Percentiles rank a stretch among this genome's conserved stretches.
Conservation (phyloP, 1,140 invertebrate genomes). For the Eumaeus atala region DNA sequence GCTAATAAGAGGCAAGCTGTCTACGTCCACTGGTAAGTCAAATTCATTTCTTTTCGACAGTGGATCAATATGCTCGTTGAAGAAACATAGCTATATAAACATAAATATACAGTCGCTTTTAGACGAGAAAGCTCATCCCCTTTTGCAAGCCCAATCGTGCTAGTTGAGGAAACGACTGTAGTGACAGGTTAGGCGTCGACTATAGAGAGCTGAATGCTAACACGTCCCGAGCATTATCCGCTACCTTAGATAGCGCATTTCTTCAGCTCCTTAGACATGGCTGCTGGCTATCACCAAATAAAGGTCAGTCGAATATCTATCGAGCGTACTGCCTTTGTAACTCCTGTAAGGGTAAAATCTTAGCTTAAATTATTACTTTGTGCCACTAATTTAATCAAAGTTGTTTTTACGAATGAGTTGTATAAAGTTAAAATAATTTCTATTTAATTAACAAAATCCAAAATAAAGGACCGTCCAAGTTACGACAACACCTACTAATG, state of each 20-base stretch:
- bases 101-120: background rate
- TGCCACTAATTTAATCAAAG: too few species aligned
- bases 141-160: conserved; percentile 23
- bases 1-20: conserved; percentile 17
- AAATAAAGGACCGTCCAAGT: too few species aligned
- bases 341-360: conserved; percentile 43
- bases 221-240: conserved; percentile 53
- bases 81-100: conserved; percentile 16
- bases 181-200: conserved; percentile 19
- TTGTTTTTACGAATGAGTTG: too few species aligned
- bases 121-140: conserved; percentile 22
- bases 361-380: too few species aligned
- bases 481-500: too few species aligned
- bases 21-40: conserved; percentile 24
- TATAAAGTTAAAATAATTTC: too few species aligned
- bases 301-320: conserved; percentile 37
- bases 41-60: conserved; percentile 27
- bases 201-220: conserved; percentile 57
- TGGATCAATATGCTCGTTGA: conserved; percentile 23
- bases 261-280: conserved; percentile 46
- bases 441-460: too few species aligned
- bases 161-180: conserved; percentile 23
- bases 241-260: conserved; percentile 59
- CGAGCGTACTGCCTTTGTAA: conserved; percentile 62
- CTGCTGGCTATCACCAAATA: conserved; percentile 66